Evolutionary conservation across 2,888 invertebrate genomes (phyloP), one percentile per base, ranked within the genome.

Genomic region (Dicycla oo): DNA sequence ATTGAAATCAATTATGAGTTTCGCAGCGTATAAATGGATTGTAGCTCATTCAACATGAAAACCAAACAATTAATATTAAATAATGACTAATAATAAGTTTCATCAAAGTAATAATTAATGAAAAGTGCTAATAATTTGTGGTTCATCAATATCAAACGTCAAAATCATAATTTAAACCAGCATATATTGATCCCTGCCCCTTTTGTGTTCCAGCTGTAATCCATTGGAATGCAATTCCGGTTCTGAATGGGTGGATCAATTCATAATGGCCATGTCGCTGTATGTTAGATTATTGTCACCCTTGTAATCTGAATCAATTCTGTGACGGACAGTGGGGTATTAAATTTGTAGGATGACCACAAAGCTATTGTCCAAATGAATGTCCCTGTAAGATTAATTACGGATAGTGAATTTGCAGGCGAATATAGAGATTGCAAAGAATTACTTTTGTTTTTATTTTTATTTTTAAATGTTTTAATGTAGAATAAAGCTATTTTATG

Each of bases 261-360:
- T 77, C 86, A 87, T 81, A 77, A 76, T 86, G 81, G 86, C 49
- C 69, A 66, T 75, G 72, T 82, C 81, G 67, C 54, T 74, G 65
- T 81, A 74, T 47, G 73, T 70, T 80, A 78, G 69, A 65, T 70
- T 86, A 84, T 84, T 87, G 87, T 87, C 87, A 87, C 78, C 84
- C 82, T 76, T 73, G 81, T 80, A 83, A 82, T 83, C 73, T 80
- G 72, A 83, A 87, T 86, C 80, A 78, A 84, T 85, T 79, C 81
- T 82, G 80, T 81, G 80, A 75, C 61, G 74, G 74, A 82, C 80
- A 78, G 78, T 73, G 45, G 69, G 81, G 81, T 81, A 81, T 83
- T 84, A 80, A 81, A 84, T 75, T 82, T 76, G 72, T 83, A 83
- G 82, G 78, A 77, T 78, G 70, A 74, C 81, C 79, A 87, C 60